These are phyloP conservation scores for Malthinus flaveolus DNA, from an alignment of 2,888 invertebrate genomes.

Conservation along the genomic window DNA sequence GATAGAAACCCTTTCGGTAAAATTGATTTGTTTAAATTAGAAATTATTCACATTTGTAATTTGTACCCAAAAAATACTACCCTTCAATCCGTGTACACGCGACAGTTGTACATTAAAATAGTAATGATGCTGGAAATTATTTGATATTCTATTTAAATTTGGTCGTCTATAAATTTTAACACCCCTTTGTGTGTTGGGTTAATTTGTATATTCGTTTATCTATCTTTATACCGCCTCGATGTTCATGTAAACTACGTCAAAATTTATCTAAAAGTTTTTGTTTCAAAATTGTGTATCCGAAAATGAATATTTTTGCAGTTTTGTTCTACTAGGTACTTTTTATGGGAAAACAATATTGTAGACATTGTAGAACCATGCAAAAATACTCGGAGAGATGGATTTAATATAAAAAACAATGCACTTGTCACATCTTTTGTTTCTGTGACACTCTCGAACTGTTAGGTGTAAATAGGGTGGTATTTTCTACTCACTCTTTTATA, in stretches of 20 bases:
- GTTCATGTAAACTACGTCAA: conserved; percentile 4
- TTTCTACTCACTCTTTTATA: no score
- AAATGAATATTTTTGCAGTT: no score
- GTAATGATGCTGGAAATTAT: conserved; percentile 8
- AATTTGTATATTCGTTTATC: conserved; percentile 26
- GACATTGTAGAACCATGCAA: no score
- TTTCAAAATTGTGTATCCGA: no score
- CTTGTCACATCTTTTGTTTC: no score
- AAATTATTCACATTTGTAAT: conserved; percentile 18
- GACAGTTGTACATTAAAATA: conserved; percentile 18
- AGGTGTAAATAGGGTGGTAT: no score
- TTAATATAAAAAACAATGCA: no score
- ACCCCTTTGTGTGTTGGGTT: conserved; percentile 21
- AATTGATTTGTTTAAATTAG: conserved; percentile 29
- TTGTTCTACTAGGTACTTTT: no score
- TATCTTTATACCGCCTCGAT: conserved; percentile 14
- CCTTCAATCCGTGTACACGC: conserved; percentile 6
- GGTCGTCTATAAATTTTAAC: conserved; percentile 14
- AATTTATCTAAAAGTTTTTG: neutral
- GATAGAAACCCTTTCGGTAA: conserved; percentile 16
- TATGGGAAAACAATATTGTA: no score
- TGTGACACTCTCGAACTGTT: no score
- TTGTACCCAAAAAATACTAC: neutral
- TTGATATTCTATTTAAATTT: conserved; percentile 8
- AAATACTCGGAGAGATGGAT: no score